Evolutionary conservation across 2,888 invertebrate genomes (phyloP).

Genomic region (Aphidoletes aphidimyza): DNA sequence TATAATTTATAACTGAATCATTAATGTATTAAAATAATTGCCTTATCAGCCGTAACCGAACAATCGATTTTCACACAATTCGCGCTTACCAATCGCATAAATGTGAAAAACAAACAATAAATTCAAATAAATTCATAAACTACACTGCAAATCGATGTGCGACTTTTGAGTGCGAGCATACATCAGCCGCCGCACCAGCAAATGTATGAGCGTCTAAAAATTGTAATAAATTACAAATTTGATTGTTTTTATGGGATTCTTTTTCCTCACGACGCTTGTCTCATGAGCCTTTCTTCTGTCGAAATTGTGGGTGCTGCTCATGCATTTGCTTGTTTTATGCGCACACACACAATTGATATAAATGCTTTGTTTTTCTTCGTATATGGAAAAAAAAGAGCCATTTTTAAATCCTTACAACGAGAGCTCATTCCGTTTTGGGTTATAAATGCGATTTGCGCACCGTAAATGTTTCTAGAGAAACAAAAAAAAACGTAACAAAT

Average conservation of each 20-base stretch:
- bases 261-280: constrained; percentile 1
- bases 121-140: neutral
- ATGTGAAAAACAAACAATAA: constrained; percentile 42
- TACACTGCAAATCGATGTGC: neutral
- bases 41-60: neutral
- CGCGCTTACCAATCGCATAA: constrained; percentile 32
- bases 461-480: constrained; percentile 25
- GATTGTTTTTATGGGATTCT: constrained; percentile 37
- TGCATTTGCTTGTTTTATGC: neutral
- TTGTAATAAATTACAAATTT: constrained; percentile 36
- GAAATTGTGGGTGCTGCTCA: constrained; percentile 1
- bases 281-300: constrained; percentile 9
- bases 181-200: constrained; percentile 12
- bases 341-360: neutral
- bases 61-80: constrained; percentile 51
- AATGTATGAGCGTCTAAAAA: neutral
- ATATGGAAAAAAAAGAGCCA: neutral
- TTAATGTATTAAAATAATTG: constrained; percentile 38
- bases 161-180: neutral
- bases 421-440: neutral
- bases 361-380: neutral
- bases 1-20: constrained; percentile 45
- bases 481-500: no score
- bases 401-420: constrained; percentile 4
- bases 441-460: constrained; percentile 43